Evolutionary conservation across 2,113 vertebrate genomes (phyloP).

Genomic region (Laterallus jamaicensis): DNA sequence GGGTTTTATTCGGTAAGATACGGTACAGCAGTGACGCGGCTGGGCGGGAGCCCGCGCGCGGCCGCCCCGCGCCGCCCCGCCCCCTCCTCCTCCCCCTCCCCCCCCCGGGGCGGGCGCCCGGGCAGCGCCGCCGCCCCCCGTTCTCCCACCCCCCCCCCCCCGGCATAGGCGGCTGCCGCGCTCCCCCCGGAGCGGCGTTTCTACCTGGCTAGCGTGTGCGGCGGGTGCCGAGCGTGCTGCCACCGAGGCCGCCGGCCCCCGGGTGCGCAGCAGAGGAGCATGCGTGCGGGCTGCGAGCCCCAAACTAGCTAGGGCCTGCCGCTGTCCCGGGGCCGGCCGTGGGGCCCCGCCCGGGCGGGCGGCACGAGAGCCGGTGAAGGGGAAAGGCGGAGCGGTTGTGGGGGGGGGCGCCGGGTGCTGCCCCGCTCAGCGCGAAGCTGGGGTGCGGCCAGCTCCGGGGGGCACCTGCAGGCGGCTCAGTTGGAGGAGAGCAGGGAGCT

Average conservation of each 20-base stretch:
- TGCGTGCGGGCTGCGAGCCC: neutral
- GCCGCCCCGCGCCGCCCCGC: neutral
- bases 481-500: slow-evolving; percentile 69
- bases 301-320: neutral
- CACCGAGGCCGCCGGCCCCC: neutral
- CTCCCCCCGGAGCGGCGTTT: neutral
- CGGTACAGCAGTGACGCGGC: neutral
- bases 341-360: neutral
- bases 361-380: neutral
- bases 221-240: neutral
- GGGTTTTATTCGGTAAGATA: slow-evolving; percentile 62
- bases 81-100: too few relatives aligned
- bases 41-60: neutral
- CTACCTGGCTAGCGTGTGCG: neutral
- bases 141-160: too few relatives aligned
- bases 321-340: neutral
- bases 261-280: neutral
- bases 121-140: neutral
- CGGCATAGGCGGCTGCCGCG: neutral
- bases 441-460: neutral
- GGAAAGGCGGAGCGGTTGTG: neutral
- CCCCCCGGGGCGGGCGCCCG: neutral
- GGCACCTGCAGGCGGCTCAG: neutral
- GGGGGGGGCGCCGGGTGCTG: neutral
- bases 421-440: neutral